Conservation (phyloP, 2,797 vertebrate species). For the Danio kyathit region DNA sequence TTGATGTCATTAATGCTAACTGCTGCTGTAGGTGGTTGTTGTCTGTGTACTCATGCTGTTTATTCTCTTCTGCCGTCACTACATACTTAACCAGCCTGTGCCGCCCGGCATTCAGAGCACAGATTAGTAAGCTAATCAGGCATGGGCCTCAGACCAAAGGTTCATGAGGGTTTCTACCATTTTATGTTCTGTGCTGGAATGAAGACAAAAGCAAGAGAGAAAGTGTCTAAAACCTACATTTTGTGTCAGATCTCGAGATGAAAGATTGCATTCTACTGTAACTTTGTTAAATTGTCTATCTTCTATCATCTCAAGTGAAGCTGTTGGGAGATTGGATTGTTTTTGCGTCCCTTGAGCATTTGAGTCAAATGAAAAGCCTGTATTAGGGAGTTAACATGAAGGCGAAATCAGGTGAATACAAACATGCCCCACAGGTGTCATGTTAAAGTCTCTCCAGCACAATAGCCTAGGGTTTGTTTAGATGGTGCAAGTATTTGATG, state of each 20-base stretch:
- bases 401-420: conserved; percentile 10
- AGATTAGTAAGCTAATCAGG: conserved; percentile 28
- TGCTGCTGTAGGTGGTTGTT: neutral
- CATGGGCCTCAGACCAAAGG: conserved; percentile 3
- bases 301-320: neutral
- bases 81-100: neutral
- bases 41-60: neutral
- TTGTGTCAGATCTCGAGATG: neutral
- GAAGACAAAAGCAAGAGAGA: neutral
- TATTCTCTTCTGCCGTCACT: conserved; percentile 4
- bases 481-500: neutral
- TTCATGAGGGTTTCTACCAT: conserved; percentile 2
- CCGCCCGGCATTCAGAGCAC: neutral
- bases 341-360: conserved; percentile 6
- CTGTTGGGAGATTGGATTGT: neutral
- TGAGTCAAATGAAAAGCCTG: neutral
- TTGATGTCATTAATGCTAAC: neutral
- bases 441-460: neutral
- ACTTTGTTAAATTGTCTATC: neutral
- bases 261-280: neutral
- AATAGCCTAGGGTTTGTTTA: conserved; percentile 21
- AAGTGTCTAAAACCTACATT: neutral
- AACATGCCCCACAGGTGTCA: conserved; percentile 19
- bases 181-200: conserved; percentile 16
- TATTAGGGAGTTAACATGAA: neutral